A percentile compares a stretch with the other conserved stretches of the same genome.
These are phyloP conservation scores for Phragmatobia fuliginosa DNA, from an alignment of 2,888 invertebrate genomes.

Conservation along the genomic window DNA sequence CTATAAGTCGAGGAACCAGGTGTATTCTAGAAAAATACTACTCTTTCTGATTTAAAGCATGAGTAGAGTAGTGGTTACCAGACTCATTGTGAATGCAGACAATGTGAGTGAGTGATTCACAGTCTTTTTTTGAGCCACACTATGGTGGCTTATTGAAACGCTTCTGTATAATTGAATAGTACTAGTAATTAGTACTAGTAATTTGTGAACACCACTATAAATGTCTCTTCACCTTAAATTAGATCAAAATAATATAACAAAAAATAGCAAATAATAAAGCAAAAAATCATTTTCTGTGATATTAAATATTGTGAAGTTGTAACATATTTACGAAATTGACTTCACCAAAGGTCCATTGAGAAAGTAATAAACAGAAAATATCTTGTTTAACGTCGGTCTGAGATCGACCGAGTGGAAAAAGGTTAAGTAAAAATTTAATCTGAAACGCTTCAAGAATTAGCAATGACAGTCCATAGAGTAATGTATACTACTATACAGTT, in stretches of 20 bases:
- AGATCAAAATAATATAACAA: too few relatives aligned
- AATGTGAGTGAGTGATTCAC: too few relatives aligned
- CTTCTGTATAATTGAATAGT: too few relatives aligned
- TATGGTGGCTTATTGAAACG: too few relatives aligned
- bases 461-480: slow-evolving; percentile 38
- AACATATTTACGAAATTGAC: slow-evolving; percentile 47
- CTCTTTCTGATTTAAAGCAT: too few relatives aligned
- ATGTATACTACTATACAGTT: slow-evolving; percentile 2
- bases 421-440: slow-evolving; percentile 46
- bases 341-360: slow-evolving; percentile 34
- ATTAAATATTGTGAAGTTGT: slow-evolving; percentile 28
- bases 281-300: neutral
- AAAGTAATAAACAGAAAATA: slow-evolving; percentile 53
- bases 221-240: neutral
- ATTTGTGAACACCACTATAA: neutral
- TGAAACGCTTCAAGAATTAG: slow-evolving; percentile 38
- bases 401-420: slow-evolving; percentile 49
- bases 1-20: too few relatives aligned
- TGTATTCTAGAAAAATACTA: too few relatives aligned
- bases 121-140: too few relatives aligned
- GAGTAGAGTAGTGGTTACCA: too few relatives aligned
- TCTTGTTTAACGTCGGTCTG: slow-evolving; percentile 49
- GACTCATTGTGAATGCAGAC: too few relatives aligned
- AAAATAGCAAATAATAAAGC: neutral
- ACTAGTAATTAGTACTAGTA: neutral